Percentiles rank a stretch among this genome's conserved stretches.
phyloP scores from a whole-genome alignment of 1,140 invertebrate genomes.

The Lepidostoma basale region DNA sequence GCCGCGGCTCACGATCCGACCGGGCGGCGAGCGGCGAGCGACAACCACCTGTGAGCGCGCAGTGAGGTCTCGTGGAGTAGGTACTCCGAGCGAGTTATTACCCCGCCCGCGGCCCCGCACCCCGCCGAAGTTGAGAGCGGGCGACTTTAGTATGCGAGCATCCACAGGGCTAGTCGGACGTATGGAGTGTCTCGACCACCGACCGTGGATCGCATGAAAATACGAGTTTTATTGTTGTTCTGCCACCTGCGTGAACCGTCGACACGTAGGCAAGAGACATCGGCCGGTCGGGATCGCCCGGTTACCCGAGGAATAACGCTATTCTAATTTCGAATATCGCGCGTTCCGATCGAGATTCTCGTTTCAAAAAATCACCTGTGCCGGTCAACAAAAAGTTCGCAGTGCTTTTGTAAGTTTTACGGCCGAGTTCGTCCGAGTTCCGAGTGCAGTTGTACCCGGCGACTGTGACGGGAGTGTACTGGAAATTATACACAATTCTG shows the following conservation, averaged over 20 bases:
- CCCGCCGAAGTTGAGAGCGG: slow-evolving; percentile 12
- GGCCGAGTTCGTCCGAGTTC: background rate
- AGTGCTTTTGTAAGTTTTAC: slow-evolving; percentile 13
- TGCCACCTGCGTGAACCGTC: slow-evolving; percentile 3
- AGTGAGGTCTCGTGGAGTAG: background rate
- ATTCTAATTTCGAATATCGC: background rate
- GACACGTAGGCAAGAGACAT: slow-evolving; percentile 26
- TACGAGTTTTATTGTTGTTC: slow-evolving; percentile 25
- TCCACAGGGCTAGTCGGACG: slow-evolving; percentile 14
- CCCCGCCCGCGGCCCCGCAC: background rate
- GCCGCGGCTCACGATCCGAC: no score
- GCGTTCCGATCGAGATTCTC: background rate
- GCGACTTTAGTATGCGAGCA: slow-evolving; percentile 17
- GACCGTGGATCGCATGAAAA: background rate
- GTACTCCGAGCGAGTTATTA: slow-evolving; percentile 18
- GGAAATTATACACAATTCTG: background rate
- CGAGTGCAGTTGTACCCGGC: slow-evolving; percentile 8
- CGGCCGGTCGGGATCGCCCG: background rate
- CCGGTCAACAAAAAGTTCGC: slow-evolving; percentile 19
- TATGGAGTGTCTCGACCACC: background rate
- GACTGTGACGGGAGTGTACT: slow-evolving; percentile 24
- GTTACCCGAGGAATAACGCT: background rate
- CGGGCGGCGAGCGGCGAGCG: background rate
- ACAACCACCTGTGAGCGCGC: slow-evolving; percentile 25
- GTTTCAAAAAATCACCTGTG: slow-evolving; percentile 1